Evolutionary conservation across 1,140 invertebrate genomes (phyloP), one percentile per base, ranked within the genome.

Genomic region (Rhizoglyphus robini): DNA sequence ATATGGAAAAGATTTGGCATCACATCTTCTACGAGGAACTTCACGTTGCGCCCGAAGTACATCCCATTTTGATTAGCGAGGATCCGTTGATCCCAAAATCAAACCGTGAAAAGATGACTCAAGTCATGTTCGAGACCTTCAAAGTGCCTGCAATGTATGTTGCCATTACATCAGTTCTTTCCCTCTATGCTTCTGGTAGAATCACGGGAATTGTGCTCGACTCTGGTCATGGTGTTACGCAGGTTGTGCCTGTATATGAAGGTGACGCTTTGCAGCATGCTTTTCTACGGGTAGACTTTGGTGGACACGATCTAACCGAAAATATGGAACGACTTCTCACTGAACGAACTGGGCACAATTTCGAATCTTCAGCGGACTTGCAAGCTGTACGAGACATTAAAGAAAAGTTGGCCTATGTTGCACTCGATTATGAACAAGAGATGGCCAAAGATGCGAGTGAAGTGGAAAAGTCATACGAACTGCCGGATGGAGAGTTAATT

Each of bases 381-480:
- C 88, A 93, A 79, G 92, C 91, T 75, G 90, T 93, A 78, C 88
- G n/a, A n/a, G n/a, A n/a, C n/a, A n/a, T n/a, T n/a, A n/a, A n/a
- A n/a, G n/a, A n/a, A n/a, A n/a, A n/a, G n/a, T n/a, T n/a, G n/a
- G n/a, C n/a, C n/a, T n/a, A n/a, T n/a, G n/a, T n/a, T n/a, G n/a
- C n/a, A n/a, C 92, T 91, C 75, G 89, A 91, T 78, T 90, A 93
- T 80, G 93, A 92, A 89, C 86, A 85, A 72, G 90, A 88, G 65
- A 88, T 88, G 67, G 87, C 88, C 8, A 72, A 70, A 23, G 68
- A 74, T 23, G 74, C 74, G 25, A 75, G 74, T 13, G 76, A 76
- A 20, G 64, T 77, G 1, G 76, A 76, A 49, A 76, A 78, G 68
- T 69, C 68, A 38, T 79, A 79, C 65, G 76, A 79, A 68, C 68